phyloP scores from a whole-genome alignment of 2,888 invertebrate genomes.

The Tineola bisselliella region DNA sequence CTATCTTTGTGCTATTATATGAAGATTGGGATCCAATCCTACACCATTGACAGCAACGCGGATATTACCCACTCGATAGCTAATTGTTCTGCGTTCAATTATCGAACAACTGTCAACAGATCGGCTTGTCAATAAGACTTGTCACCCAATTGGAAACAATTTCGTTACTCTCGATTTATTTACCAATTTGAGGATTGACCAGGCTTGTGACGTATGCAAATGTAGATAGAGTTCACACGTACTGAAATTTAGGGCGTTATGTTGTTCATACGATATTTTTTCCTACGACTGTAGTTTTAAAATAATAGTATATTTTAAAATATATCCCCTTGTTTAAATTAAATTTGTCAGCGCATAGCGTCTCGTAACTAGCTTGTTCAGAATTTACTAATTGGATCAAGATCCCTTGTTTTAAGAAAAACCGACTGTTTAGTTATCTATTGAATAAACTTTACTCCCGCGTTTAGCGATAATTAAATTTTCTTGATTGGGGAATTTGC shows the following conservation, averaged over 20 bases:
- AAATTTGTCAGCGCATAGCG: background rate
- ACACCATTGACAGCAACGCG: conserved; percentile 40
- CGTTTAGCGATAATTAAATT: conserved; percentile 30
- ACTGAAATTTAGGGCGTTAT: no score
- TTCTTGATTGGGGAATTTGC: conserved; percentile 24
- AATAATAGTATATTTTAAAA: background rate
- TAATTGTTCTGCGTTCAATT: conserved; percentile 65
- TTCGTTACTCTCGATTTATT: background rate
- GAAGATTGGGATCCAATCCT: conserved; percentile 31
- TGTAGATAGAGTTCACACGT: no score
- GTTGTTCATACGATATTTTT: no score
- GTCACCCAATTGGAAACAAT: background rate
- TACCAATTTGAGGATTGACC: background rate
- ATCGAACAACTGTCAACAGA: conserved; percentile 58
- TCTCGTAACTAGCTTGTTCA: background rate
- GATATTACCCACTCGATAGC: conserved; percentile 62
- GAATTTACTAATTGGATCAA: conserved; percentile 34
- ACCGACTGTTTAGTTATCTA: conserved; percentile 26
- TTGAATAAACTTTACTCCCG: conserved; percentile 29
- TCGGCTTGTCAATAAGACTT: conserved; percentile 15
- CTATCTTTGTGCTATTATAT: no score
- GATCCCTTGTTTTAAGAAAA: conserved; percentile 31
- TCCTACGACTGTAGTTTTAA: background rate
- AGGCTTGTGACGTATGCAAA: no score
- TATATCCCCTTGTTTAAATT: background rate